Base-by-base conservation (phyloP, 2,888 invertebrate genomes). In the Sphaerophoria rueppellii region DNA sequence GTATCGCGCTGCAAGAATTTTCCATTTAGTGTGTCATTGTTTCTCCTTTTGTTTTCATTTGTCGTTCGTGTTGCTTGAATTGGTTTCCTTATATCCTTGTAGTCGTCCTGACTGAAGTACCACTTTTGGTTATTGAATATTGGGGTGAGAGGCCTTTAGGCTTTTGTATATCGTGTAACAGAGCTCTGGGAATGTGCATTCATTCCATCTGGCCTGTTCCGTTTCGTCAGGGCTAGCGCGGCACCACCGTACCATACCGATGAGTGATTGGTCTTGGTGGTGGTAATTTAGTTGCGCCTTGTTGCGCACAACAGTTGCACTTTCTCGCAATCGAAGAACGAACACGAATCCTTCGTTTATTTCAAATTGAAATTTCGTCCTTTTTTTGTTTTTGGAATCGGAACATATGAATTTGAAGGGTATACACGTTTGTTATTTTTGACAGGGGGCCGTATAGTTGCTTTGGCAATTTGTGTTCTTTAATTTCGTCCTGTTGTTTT, bases 271-370 rank as follows among this genome's bases (percentile, higher is more conserved):
- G 60, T 80, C n/a, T 14, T 69, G 65, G 60, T 80, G 83, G 80
- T 80, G 83, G 83, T 69, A 85, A 85, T 80, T 85, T 85, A 81
- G 81, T 73, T 81, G 85, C 76, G 85, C 85, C 85, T 85, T 85
- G 85, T 85, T 85, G 85, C 85, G 75, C 81, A 85, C 81, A 81
- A 73, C 85, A 81, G 81, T 85, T 85, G 81, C 81, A 63, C 58
- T 52, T 12, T 54, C 60, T 40, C 7, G 40, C 40, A 9, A 6
- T 43, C 43, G 43, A 5, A 43, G 12, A 11, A 43, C 4, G 11
- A 11, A 43, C 43, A 9, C 72, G 40, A 24, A 24, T 24, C n/a
- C 7, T 73, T 60, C 63, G 65, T 77, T 73, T 81, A 63, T 76
- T 73, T 63, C 9, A n/a, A 24, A 67, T 61, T 65, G 67, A 40